Conservation (phyloP, 2,113 vertebrate genomes). For the Aphyosemion australe region DNA sequence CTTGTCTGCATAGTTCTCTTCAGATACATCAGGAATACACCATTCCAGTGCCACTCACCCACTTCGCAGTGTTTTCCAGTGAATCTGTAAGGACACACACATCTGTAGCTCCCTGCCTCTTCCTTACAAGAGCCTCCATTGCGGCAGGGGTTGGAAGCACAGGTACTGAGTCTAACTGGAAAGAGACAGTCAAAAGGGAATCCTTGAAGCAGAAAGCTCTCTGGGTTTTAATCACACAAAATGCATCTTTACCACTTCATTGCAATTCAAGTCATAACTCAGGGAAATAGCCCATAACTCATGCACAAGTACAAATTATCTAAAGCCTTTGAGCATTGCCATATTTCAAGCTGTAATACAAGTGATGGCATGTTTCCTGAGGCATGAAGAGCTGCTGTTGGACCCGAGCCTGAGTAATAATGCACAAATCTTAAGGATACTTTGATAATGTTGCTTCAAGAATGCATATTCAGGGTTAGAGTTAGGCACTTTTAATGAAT, state of each 20-base stretch:
- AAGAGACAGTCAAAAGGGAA: constrained; percentile 52
- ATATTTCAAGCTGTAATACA: constrained; percentile 55
- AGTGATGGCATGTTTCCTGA: constrained; percentile 52
- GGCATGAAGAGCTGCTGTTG: constrained; percentile 34
- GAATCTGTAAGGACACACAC: constrained; percentile 93
- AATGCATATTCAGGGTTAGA: not conserved
- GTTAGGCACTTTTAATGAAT: not conserved
- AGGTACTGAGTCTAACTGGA: constrained; percentile 90
- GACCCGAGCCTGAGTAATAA: constrained; percentile 25
- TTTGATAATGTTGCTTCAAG: constrained; percentile 9
- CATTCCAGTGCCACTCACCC: constrained; percentile 75
- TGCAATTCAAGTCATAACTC: constrained; percentile 39
- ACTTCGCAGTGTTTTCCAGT: constrained; percentile 96
- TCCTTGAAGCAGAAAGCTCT: constrained; percentile 43
- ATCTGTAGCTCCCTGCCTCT: constrained; percentile 85
- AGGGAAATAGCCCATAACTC: constrained; percentile 43
- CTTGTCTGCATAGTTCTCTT: too few relatives aligned
- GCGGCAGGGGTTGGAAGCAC: constrained; percentile 88
- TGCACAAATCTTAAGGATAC: constrained; percentile 10
- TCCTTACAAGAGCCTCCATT: constrained; percentile 94
- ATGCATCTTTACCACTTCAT: constrained; percentile 47
- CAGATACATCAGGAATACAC: not conserved
- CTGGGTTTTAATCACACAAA: constrained; percentile 35
- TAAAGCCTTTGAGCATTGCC: constrained; percentile 46
- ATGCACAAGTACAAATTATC: constrained; percentile 47